Conservation (phyloP, 2,113 vertebrate species). For the Progne subis region DNA sequence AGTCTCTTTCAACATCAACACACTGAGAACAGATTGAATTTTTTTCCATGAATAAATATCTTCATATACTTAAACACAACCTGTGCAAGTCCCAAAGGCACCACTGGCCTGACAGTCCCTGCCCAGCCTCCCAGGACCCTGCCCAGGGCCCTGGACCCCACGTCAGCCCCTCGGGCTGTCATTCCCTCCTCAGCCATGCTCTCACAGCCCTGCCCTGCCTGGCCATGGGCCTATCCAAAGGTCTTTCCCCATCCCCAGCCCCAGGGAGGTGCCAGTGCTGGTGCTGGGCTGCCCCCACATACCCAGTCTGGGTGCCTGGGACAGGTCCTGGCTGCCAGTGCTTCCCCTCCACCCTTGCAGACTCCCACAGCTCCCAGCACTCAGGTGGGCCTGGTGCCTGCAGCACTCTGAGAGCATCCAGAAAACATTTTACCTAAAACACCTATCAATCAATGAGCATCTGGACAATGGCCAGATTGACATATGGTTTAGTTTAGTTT, state of each 20-base stretch:
- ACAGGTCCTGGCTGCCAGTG: not conserved
- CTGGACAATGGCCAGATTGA: not conserved
- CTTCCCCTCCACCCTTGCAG: not conserved
- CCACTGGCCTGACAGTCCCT: not conserved
- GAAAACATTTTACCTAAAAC: not conserved
- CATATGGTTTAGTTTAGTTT: not conserved
- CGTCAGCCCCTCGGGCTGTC: not conserved
- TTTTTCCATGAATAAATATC: not conserved
- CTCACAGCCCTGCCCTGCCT: not conserved
- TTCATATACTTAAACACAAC: not conserved
- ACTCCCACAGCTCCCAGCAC: rapidly evolving
- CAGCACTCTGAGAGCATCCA: not conserved
- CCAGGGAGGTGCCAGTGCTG: not conserved
- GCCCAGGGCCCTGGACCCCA: not conserved
- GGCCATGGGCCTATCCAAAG: rapidly evolving
- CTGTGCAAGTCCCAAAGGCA: not conserved
- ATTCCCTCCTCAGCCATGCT: rapidly evolving
- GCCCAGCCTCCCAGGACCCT: not conserved
- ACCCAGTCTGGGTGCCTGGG: not conserved
- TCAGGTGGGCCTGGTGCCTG: not conserved
- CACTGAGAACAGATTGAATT: rapidly evolving
- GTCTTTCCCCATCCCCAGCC: not conserved
- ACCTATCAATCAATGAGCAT: not conserved
- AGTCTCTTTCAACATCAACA: not conserved
- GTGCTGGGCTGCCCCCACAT: not conserved